Conservation (phyloP, 1,140 invertebrate genomes). For the Aphelenchoides fujianensis region DNA sequence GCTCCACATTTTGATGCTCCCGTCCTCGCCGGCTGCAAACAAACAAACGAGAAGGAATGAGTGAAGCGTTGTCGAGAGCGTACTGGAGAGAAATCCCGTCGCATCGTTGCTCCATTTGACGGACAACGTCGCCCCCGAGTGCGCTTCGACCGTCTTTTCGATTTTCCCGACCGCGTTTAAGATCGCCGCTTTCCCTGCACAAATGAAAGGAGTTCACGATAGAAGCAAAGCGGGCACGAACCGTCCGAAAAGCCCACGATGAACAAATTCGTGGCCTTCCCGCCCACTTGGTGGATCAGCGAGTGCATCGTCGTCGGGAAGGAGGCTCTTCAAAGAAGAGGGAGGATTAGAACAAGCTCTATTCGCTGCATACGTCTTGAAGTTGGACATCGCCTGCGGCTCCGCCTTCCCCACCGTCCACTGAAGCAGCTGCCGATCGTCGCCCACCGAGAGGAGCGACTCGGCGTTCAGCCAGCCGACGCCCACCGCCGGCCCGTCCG, state of each 20-base stretch:
- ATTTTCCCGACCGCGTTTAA: constrained; percentile 81
- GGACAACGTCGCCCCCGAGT: constrained; percentile 79
- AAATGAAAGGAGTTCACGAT: constrained; percentile 27
- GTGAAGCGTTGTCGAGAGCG: constrained; percentile 18
- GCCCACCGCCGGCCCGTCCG: constrained; percentile 13
- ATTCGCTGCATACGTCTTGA: neutral
- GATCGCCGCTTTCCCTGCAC: constrained; percentile 85
- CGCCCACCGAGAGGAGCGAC: constrained; percentile 73
- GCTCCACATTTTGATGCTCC: constrained; percentile 92
- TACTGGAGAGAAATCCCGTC: constrained; percentile 80
- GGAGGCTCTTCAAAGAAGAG: too few species aligned
- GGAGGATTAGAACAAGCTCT: too few species aligned
- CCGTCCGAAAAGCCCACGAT: constrained; percentile 35
- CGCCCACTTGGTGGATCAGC: neutral
- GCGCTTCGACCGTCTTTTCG: constrained; percentile 86
- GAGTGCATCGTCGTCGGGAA: neutral
- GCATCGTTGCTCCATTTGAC: constrained; percentile 84
- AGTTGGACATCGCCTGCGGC: constrained; percentile 68
- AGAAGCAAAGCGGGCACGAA: neutral
- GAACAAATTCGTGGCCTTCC: constrained; percentile 17
- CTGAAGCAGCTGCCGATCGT: constrained; percentile 82
- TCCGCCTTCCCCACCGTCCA: constrained; percentile 81
- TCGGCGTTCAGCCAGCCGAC: constrained; percentile 48
- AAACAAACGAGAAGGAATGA: neutral
- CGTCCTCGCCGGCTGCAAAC: constrained; percentile 87